These are phyloP conservation scores for Coregonus sp. DNA, from an alignment of 2,797 vertebrate species.

Conservation along the genomic window DNA sequence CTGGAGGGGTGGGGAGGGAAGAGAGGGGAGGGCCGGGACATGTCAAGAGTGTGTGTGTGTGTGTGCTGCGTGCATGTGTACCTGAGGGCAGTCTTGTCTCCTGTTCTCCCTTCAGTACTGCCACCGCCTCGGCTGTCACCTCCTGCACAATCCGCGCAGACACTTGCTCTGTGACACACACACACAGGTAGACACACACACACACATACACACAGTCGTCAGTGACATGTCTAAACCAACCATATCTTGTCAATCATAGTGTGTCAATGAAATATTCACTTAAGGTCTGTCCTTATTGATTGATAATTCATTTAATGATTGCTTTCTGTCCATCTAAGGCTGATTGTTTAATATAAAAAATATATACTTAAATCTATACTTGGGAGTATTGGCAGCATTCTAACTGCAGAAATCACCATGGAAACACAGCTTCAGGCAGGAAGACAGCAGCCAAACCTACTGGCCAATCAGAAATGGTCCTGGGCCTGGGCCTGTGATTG, in stretches of 20 bases:
- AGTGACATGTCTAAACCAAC: background rate
- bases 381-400: constrained; percentile 44
- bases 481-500: constrained; percentile 2
- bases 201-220: background rate
- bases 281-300: background rate
- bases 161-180: constrained; percentile 86
- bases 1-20: no score
- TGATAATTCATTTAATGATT: background rate
- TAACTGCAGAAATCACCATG: constrained; percentile 58
- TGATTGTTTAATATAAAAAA: background rate
- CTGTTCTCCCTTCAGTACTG: constrained; percentile 95
- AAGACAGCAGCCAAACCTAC: constrained; percentile 29
- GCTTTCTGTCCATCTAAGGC: background rate
- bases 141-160: constrained; percentile 98
- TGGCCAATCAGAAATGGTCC: constrained; percentile 38
- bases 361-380: background rate
- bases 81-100: constrained; percentile 82
- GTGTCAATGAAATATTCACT: background rate
- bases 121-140: constrained; percentile 97
- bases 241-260: background rate
- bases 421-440: constrained; percentile 47
- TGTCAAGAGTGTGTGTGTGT: background rate
- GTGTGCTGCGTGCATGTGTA: constrained; percentile 27
- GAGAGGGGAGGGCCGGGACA: no score
- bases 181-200: no score